A percentile compares a stretch with the other conserved stretches of the same genome.
phyloP scores from a whole-genome alignment of 2,113 vertebrate genomes.

The Daboia siamensis region DNA sequence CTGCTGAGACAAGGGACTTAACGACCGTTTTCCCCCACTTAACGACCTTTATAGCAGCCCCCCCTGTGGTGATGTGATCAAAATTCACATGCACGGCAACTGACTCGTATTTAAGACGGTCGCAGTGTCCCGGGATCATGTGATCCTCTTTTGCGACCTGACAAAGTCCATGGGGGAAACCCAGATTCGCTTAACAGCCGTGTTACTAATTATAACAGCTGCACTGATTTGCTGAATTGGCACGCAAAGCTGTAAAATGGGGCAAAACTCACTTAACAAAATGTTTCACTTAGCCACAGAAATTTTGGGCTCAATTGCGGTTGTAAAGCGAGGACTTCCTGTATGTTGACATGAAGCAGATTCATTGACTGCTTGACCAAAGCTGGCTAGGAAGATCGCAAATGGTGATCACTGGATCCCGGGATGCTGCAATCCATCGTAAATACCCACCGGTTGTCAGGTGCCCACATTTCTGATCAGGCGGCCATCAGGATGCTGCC shows the following conservation, averaged over 20 bases:
- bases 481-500: neutral
- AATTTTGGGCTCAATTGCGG: neutral
- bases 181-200: no score
- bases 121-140: no score
- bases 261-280: neutral
- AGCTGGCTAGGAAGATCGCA: neutral
- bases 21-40: no score
- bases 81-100: neutral
- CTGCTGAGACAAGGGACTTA: no score
- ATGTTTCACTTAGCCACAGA: neutral
- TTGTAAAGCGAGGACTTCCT: neutral
- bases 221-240: neutral
- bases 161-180: no score
- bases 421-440: no score
- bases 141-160: no score
- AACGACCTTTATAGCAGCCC: no score
- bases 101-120: neutral
- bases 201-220: neutral
- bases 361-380: neutral
- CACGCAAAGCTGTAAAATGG: neutral
- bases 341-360: neutral
- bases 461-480: neutral
- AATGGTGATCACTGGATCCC: neutral
- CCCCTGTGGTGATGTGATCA: no score
- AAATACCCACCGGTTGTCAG: no score